Percentiles rank a stretch among this genome's conserved stretches.
These are phyloP conservation scores for Cantharis nigra DNA, from an alignment of 2,888 invertebrate species.

Conservation along the genomic window DNA sequence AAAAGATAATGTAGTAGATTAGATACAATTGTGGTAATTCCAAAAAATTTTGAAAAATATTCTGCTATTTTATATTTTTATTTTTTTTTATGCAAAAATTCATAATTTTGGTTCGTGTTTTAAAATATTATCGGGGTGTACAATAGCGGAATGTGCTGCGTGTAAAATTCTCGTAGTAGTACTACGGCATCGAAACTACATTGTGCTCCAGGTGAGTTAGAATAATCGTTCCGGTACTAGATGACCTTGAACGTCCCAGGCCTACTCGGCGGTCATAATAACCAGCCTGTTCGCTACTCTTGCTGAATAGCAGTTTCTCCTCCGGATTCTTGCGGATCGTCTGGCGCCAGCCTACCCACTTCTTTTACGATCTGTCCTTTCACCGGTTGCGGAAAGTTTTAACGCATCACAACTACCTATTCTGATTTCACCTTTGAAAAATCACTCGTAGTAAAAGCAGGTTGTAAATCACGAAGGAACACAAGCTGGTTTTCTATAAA, in stretches of 20 bases:
- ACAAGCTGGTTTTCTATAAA: neutral
- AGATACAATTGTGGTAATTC: neutral
- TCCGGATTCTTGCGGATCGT: slow-evolving; percentile 20
- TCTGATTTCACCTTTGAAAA: neutral
- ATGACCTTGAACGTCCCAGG: slow-evolving; percentile 52
- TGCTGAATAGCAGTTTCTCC: slow-evolving; percentile 22
- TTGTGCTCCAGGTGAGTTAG: slow-evolving; percentile 28
- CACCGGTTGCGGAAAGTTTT: neutral
- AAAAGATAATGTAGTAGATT: neutral
- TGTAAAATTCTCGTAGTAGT: slow-evolving; percentile 27
- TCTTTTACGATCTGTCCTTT: slow-evolving; percentile 23
- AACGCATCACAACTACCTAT: neutral
- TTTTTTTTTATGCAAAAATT: neutral
- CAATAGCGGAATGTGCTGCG: slow-evolving; percentile 24
- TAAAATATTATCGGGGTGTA: slow-evolving; percentile 3
- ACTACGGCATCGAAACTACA: slow-evolving; percentile 27
- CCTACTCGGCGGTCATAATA: slow-evolving; percentile 40
- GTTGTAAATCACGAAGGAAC: neutral
- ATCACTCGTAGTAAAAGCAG: neutral
- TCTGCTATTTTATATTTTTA: neutral
- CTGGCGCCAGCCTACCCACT: slow-evolving; percentile 28
- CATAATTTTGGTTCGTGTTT: slow-evolving; percentile 3
- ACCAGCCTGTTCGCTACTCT: slow-evolving; percentile 8
- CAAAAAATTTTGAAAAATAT: neutral
- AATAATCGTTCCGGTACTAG: slow-evolving; percentile 46